Evolutionary conservation across 2,888 invertebrate genomes (phyloP), one percentile per base, ranked within the genome.

Genomic region (Xestoiulus laeticollis): DNA sequence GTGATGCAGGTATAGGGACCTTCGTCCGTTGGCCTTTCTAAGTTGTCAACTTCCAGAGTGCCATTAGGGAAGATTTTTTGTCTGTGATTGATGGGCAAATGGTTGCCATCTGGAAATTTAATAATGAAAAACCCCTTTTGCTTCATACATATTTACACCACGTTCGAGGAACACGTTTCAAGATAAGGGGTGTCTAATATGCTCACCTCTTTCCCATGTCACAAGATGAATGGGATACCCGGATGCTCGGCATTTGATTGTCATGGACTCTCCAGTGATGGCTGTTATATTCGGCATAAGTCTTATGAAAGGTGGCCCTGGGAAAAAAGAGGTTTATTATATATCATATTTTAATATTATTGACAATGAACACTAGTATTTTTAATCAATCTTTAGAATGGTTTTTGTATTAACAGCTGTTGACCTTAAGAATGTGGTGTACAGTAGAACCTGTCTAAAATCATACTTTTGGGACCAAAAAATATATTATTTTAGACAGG

Each of bases 211-310:
- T 91, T 95, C 95, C 96, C 96, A 96, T 89, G 95, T 95, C 90
- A 96, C 95, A 91, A 95, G 94, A 90, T 95, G 95, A 89, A 96
- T 95, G 33, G 96, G 96, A 92, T 95, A 96, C 30, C 96, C 96
- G 30, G 96, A 95, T 43, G 96, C 96, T 22, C 96, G 96, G 92
- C 96, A 96, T 92, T 95, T 95, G 88, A 96, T 93, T 87, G 94
- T 94, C 90, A 96, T 93, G 88, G 94, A 94, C 91, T 96, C 95
- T 85, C 96, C 96, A 8, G 96, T 96, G 19, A 96, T 96, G 8
- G 96, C 96, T 38, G 96, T 96, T 90, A 96, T 95, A 93, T 96
- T 96, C 48, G 95, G 95, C 92, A 96, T 95, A 88, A 95, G 93
- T 85, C 96, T 94, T 90, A 96, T 96, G 91, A 95, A 96, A 3